Evolutionary conservation across 1,140 invertebrate genomes (phyloP).

Genomic region (Frieseomelitta varia): DNA sequence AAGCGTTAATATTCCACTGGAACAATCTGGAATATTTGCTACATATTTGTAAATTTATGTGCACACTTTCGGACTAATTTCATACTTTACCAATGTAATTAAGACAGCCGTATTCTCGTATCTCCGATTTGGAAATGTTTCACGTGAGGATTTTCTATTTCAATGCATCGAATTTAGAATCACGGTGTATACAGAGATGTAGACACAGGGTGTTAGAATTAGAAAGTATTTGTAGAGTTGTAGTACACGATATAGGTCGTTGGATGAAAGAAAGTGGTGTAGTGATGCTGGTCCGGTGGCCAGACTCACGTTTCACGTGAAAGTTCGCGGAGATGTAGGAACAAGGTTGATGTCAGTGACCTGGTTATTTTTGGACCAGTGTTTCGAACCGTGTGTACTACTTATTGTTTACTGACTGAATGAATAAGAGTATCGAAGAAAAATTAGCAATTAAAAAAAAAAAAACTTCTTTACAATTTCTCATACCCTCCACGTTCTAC

Average conservation of each 20-base stretch:
- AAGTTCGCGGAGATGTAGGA: constrained; percentile 42
- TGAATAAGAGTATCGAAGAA: neutral
- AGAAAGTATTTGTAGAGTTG: constrained; percentile 17
- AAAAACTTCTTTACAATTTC: neutral
- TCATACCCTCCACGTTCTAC: neutral
- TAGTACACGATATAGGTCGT: constrained; percentile 27
- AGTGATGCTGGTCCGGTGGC: constrained; percentile 25
- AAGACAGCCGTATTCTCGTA: no score
- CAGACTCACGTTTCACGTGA: constrained; percentile 39
- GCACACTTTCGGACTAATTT: no score
- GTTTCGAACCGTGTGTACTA: no score
- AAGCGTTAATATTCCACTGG: no score
- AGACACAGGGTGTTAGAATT: neutral
- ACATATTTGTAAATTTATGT: neutral
- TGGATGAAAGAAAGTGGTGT: constrained; percentile 45
- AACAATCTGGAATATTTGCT: neutral
- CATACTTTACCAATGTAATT: no score
- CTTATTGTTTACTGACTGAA: neutral
- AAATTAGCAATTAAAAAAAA: neutral
- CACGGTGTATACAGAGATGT: no score
- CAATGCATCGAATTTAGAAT: no score
- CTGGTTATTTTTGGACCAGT: constrained; percentile 4
- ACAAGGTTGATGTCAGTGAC: constrained; percentile 38
- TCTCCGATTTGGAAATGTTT: no score
- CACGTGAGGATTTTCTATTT: no score